Conservation (phyloP, 2,113 vertebrate species). For the Hypocryptadius cinnamomeus region DNA sequence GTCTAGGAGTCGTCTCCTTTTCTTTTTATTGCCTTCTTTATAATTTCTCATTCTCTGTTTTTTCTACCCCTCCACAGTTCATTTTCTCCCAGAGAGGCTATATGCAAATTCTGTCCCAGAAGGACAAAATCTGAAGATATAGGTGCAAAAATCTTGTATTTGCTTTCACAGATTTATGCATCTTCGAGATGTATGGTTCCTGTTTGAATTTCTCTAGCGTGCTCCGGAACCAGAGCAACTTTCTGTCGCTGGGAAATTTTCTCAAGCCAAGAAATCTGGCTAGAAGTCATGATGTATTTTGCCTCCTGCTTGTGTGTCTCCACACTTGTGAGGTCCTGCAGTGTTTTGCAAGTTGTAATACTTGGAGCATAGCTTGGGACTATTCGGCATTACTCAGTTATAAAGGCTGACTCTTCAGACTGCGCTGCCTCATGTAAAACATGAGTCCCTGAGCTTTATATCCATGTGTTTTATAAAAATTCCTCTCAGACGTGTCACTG, state of each 20-base stretch:
- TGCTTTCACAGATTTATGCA: background rate
- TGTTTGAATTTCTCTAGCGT: background rate
- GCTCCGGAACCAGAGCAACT: background rate
- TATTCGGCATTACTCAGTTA: background rate
- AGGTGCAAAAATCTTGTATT: background rate
- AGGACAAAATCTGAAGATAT: background rate
- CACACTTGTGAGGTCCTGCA: background rate
- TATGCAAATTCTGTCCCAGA: background rate
- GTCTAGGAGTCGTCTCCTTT: constrained; percentile 46
- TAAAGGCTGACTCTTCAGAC: background rate
- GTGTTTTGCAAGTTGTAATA: background rate
- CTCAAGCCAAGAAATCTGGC: background rate
- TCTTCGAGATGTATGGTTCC: background rate
- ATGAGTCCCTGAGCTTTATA: background rate
- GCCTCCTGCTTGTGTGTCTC: background rate
- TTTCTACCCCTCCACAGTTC: background rate
- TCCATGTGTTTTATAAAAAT: background rate
- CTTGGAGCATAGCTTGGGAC: background rate
- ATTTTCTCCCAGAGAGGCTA: background rate
- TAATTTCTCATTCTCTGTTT: constrained; percentile 6
- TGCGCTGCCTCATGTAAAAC: background rate
- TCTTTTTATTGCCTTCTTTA: constrained; percentile 14
- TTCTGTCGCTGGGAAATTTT: background rate
- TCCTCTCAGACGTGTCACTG: background rate
- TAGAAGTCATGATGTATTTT: background rate